Conservation (phyloP, 2,888 invertebrate species). For the Ormyrus thymus region DNA sequence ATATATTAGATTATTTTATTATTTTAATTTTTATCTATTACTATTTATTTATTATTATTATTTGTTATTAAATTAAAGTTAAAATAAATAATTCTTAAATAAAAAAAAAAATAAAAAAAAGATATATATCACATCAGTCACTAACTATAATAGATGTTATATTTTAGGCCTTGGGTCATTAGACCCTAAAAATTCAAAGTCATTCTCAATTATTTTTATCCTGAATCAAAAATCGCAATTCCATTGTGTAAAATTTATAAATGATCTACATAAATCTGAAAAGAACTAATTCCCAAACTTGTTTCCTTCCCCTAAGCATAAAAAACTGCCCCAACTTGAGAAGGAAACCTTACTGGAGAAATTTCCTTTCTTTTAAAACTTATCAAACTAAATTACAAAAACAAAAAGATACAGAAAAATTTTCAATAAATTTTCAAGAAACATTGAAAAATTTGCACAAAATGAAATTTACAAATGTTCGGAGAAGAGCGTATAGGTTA, state of each 20-base stretch:
- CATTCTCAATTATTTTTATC: slow-evolving; percentile 12
- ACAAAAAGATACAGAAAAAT: background rate
- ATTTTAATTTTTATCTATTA: too few relatives aligned
- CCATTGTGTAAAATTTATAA: background rate
- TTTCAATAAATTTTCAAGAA: background rate
- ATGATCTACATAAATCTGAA: background rate
- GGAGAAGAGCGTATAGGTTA: slow-evolving; percentile 24
- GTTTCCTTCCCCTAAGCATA: slow-evolving; percentile 1
- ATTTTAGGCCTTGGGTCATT: slow-evolving; percentile 31
- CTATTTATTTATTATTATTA: too few relatives aligned
- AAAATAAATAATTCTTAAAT: too few relatives aligned
- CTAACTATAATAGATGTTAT: background rate
- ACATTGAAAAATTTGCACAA: background rate
- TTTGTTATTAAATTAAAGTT: too few relatives aligned
- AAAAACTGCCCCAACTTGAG: background rate
- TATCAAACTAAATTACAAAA: background rate
- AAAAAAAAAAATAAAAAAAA: background rate
- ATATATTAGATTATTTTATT: too few relatives aligned
- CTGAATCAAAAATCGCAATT: background rate
- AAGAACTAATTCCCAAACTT: background rate
- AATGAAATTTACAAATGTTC: background rate
- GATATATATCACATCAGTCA: background rate
- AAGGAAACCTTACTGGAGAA: background rate
- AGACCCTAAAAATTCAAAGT: slow-evolving; percentile 15
- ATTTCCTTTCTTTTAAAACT: background rate